Percentiles rank a stretch among this genome's conserved stretches.
These are phyloP conservation scores for Hedychridium roseum DNA, from an alignment of 2,888 invertebrate genomes.

Conservation along the genomic window DNA sequence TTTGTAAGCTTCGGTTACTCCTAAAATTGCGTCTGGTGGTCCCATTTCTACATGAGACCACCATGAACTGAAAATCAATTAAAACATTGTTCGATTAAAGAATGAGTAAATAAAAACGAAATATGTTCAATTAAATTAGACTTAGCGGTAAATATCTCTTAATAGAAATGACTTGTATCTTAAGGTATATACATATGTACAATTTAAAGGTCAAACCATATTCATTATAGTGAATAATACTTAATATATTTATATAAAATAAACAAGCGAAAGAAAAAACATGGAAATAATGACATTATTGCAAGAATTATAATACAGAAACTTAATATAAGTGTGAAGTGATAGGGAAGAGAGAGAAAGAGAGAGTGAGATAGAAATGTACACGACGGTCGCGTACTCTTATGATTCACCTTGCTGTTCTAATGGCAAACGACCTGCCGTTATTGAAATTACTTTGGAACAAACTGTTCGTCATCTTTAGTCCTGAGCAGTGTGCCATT, in stretches of 20 bases:
- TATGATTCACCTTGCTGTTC: constrained; percentile 36
- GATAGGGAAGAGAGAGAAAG: constrained; percentile 20
- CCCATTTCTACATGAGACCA: constrained; percentile 94
- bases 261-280: background rate
- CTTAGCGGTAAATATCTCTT: background rate
- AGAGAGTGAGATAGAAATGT: background rate
- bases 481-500: constrained; percentile 46
- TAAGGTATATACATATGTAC: constrained; percentile 1
- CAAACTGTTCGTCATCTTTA: constrained; percentile 27
- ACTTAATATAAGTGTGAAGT: background rate
- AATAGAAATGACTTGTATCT: background rate
- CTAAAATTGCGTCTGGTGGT: constrained; percentile 97
- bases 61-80: constrained; percentile 72
- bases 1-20: constrained; percentile 96
- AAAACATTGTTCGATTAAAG: constrained; percentile 4
- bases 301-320: background rate
- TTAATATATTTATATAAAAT: background rate
- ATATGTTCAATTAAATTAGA: background rate
- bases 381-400: background rate
- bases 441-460: constrained; percentile 37
- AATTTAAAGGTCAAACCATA: background rate
- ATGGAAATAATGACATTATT: background rate
- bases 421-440: constrained; percentile 22
- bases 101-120: background rate
- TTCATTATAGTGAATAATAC: background rate